Percentiles rank a stretch among this genome's conserved stretches.
These are phyloP conservation scores for Takifugu rubripes DNA, from an alignment of 2,797 vertebrate species.

Conservation along the genomic window DNA sequence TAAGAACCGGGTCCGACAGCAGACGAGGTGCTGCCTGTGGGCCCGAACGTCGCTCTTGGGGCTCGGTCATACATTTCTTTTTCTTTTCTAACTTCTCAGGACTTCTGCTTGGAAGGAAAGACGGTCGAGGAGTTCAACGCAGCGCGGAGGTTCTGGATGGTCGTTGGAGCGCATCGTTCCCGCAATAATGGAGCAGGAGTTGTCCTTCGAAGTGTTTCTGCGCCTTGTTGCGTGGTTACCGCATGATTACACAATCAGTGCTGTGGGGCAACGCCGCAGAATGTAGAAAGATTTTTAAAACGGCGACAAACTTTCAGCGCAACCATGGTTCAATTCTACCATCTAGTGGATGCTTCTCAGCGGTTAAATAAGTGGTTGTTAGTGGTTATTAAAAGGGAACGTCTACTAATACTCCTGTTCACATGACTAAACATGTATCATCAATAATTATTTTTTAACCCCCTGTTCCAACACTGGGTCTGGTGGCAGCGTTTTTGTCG, in stretches of 20 bases:
- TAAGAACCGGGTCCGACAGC: conserved; percentile 67
- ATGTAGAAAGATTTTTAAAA: too few species aligned
- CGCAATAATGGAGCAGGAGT: neutral
- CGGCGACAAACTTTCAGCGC: neutral
- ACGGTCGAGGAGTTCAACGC: too few species aligned
- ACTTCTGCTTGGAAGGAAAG: neutral
- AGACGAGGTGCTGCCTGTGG: conserved; percentile 23
- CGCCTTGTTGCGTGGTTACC: conserved; percentile 60
- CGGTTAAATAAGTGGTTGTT: neutral
- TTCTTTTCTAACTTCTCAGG: neutral
- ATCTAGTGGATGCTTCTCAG: conserved; percentile 36
- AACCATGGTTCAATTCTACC: conserved; percentile 25
- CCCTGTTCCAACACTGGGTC: too few species aligned
- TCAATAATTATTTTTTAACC: too few species aligned
- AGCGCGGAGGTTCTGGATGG: too few species aligned
- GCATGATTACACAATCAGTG: neutral
- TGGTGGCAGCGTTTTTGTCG: neutral
- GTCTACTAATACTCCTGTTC: too few species aligned
- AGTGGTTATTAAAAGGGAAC: too few species aligned
- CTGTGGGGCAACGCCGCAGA: neutral
- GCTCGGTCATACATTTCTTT: conserved; percentile 57
- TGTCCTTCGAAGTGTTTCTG: neutral
- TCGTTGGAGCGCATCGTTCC: neutral
- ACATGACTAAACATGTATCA: too few species aligned
- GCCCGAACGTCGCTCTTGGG: conserved; percentile 44